These are phyloP conservation scores for Halcyon senegalensis DNA, from an alignment of 2,113 vertebrate species.

Conservation along the genomic window DNA sequence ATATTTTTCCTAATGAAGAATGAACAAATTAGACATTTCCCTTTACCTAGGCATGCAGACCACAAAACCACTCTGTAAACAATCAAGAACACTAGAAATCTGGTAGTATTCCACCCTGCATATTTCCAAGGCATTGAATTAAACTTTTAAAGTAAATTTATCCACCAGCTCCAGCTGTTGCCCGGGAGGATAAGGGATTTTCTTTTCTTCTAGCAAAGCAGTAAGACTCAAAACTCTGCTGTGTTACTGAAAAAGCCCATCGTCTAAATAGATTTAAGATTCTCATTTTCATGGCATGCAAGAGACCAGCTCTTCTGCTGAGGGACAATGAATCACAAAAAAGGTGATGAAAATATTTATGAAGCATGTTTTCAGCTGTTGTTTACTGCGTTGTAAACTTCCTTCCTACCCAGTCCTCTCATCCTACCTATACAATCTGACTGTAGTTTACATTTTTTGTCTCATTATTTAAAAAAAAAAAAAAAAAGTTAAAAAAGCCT, in stretches of 20 bases:
- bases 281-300: background rate
- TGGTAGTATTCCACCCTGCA: background rate
- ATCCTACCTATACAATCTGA: background rate
- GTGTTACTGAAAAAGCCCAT: background rate
- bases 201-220: background rate
- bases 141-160: slow-evolving; percentile 5
- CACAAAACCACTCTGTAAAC: background rate
- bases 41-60: background rate
- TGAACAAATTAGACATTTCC: background rate
- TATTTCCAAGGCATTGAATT: background rate
- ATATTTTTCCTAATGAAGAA: background rate
- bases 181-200: background rate
- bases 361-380: background rate
- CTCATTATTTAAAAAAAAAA: background rate
- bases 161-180: background rate
- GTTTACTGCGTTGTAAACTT: background rate
- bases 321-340: background rate
- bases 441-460: background rate
- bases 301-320: background rate
- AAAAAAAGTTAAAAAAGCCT: too few relatives aligned
- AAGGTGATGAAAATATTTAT: background rate
- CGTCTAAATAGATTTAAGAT: background rate
- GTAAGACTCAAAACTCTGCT: background rate
- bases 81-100: background rate
- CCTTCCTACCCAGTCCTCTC: background rate